A percentile compares a stretch with the other conserved stretches of the same genome.
phyloP scores from a whole-genome alignment of 2,113 vertebrate species.

The Baryphthengus martii region DNA sequence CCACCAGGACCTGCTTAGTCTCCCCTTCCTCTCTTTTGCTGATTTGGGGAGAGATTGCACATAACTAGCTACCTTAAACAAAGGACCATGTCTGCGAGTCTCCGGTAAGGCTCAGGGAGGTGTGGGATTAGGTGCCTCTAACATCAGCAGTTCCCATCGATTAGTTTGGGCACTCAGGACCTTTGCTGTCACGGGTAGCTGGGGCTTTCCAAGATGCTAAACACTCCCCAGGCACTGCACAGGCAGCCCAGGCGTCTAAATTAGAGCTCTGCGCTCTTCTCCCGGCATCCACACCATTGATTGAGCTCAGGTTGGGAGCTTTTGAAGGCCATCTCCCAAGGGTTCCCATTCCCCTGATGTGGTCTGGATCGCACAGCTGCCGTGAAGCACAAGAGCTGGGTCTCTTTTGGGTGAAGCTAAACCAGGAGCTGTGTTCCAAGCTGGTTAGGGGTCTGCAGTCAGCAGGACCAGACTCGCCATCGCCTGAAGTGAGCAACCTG shows the following conservation, averaged over 20 bases:
- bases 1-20: neutral
- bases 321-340: neutral
- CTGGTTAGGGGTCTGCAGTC: neutral
- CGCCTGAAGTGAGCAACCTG: neutral
- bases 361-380: neutral
- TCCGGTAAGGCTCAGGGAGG: neutral
- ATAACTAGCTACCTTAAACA: neutral
- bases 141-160: neutral
- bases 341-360: accelerated
- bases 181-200: neutral
- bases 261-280: neutral
- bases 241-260: neutral
- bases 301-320: accelerated
- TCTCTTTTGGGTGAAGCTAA: neutral
- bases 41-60: neutral
- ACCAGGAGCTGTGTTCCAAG: neutral
- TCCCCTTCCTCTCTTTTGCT: neutral
- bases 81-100: neutral
- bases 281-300: neutral
- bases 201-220: slow-evolving; percentile 5
- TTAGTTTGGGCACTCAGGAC: neutral
- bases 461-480: neutral
- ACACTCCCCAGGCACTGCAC: neutral
- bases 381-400: accelerated
- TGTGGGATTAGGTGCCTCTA: neutral